phyloP scores from a whole-genome alignment of 2,113 vertebrate genomes.

The Anthoscopus minutus region DNA sequence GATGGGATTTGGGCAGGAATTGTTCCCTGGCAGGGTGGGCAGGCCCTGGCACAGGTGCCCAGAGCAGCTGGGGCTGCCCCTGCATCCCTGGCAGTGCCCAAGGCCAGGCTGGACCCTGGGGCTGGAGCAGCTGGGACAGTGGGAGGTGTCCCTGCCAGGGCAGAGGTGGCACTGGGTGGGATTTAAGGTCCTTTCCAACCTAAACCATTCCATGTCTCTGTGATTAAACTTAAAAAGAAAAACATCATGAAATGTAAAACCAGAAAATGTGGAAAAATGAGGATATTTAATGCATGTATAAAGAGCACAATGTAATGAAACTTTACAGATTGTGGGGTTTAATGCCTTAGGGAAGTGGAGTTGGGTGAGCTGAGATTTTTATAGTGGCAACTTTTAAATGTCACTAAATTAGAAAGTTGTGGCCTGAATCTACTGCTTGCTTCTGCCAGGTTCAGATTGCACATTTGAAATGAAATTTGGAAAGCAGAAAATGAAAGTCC shows the following conservation, averaged over 20 bases:
- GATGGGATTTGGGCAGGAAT: neutral
- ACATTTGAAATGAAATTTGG: neutral
- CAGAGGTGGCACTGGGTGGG: accelerated
- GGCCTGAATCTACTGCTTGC: neutral
- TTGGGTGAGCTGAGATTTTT: neutral
- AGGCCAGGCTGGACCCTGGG: neutral
- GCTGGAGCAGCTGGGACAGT: too few species aligned
- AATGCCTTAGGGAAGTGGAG: neutral
- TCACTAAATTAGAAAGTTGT: neutral
- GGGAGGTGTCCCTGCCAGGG: neutral
- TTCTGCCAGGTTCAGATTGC: neutral
- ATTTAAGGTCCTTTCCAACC: neutral
- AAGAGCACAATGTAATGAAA: neutral
- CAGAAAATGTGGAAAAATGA: accelerated
- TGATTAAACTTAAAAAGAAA: neutral
- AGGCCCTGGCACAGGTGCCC: neutral
- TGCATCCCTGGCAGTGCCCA: neutral
- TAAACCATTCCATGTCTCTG: neutral
- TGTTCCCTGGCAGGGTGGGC: neutral
- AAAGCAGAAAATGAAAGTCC: neutral
- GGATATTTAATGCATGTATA: neutral
- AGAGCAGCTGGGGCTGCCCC: neutral
- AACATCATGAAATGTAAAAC: accelerated
- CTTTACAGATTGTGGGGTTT: accelerated
- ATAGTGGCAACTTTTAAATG: neutral